Conservation (phyloP, 2,888 invertebrate species). For the Chouioia cunea region DNA sequence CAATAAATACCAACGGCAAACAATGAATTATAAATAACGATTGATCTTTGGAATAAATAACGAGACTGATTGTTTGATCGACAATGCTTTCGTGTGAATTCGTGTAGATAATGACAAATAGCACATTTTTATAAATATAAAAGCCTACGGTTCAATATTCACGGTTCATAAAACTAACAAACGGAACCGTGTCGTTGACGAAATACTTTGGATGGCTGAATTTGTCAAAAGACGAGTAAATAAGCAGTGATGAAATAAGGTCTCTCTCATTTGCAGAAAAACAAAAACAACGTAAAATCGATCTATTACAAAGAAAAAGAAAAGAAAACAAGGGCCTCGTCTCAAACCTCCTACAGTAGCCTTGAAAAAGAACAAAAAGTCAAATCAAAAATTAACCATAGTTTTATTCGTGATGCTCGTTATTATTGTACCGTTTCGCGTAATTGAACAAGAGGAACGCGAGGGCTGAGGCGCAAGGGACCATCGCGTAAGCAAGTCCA, state of each 20-base stretch:
- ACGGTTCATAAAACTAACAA: neutral
- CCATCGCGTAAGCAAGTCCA: conserved; percentile 58
- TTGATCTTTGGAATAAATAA: no score
- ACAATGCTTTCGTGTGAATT: no score
- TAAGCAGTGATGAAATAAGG: neutral
- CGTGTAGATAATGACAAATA: no score
- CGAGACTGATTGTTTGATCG: no score
- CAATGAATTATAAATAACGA: no score
- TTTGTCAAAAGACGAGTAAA: conserved; percentile 1
- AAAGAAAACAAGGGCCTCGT: no score
- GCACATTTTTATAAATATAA: neutral
- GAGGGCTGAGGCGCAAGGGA: conserved; percentile 61
- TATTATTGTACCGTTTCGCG: conserved; percentile 42
- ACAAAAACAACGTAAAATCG: no score
- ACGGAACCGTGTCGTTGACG: neutral
- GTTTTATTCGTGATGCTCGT: conserved; percentile 51
- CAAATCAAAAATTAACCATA: neutral
- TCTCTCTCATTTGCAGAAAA: conserved; percentile 11
- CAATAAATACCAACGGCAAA: no score
- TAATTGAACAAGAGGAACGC: conserved; percentile 61
- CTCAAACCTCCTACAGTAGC: neutral
- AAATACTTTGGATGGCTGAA: conserved; percentile 2
- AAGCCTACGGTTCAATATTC: neutral
- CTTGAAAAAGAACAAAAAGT: neutral
- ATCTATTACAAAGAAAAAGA: no score